Base-by-base conservation (phyloP, 2,888 invertebrate species). In the Cabera pusaria region DNA sequence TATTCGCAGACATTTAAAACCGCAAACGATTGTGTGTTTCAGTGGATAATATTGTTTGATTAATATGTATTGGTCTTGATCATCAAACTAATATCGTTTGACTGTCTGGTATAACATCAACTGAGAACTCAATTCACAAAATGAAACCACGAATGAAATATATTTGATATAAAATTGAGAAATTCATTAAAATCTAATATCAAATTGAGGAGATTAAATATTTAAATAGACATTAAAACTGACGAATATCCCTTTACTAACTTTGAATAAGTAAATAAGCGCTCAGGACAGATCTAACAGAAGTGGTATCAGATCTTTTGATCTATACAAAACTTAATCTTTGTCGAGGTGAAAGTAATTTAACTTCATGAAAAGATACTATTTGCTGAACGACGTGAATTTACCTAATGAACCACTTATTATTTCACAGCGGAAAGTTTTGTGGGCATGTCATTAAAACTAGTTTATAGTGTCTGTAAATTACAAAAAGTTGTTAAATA, bases 401-500 rank as follows among this genome's bases (percentile, higher is more conserved):
- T 69, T 72, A 65, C 66, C 56, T 68, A 71, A 75, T 79, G 65
- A 78, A 78, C 66, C 67, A 69, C 72, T 75, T 70, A 77, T 62
- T 64, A 66, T 62, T 63, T 62, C 52, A 57, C 54, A 52, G 48
- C 60, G 54, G 52, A 38, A 66, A 37, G 43, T 49, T 47, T 46
- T 41, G 40, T 26, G 37, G 39, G 21, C 38, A 22, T 45, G 47
- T 52, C 44, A 48, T 50, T 52, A 50, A 35, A 47, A 44, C 41
- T 52, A 45, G 43, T 49, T 50, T 46, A 42, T 40, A 44, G 48
- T 44, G 45, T 26, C 33, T 22, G 48, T 42, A 45, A 43, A 47
- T 53, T 42, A 40, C 41, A 44, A 46, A 49, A 52, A 52, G 41
- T 50, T 48, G 26, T 41, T 32, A 26, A 33, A 50, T 37, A 24